Percentiles rank a stretch among this genome's conserved stretches.
These are phyloP conservation scores for Dendroctonus ponderosae DNA, from an alignment of 1,140 invertebrate species.

Conservation along the genomic window DNA sequence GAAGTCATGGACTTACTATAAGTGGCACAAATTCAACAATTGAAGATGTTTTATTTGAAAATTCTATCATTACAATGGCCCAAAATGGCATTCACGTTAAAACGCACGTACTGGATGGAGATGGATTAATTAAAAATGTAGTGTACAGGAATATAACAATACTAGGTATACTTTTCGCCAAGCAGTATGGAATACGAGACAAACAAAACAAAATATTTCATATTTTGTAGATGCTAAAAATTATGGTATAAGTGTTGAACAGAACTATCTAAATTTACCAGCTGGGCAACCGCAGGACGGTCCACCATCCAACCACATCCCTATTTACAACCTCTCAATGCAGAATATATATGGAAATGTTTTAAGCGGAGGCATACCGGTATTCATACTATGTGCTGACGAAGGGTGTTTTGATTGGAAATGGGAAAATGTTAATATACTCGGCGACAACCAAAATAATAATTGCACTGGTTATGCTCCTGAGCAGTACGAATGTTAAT, in stretches of 20 bases:
- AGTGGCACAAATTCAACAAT: constrained; percentile 1
- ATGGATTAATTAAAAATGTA: constrained; percentile 23
- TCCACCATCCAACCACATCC: constrained; percentile 8
- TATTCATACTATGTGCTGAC: constrained; percentile 19
- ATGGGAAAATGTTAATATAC: constrained; percentile 6
- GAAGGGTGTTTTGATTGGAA: constrained; percentile 20
- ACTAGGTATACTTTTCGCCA: constrained; percentile 3
- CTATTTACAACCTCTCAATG: constrained; percentile 12
- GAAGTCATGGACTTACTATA: constrained; percentile 18
- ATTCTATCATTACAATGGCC: constrained; percentile 16
- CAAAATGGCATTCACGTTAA: constrained; percentile 29
- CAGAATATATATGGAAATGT: constrained; percentile 18
- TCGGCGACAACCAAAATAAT: background rate
- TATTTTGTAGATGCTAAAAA: constrained; percentile 3
- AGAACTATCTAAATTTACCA: constrained; percentile 14
- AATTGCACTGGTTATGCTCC: constrained; percentile 14
- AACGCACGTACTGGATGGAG: constrained; percentile 3
- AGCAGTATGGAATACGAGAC: too few relatives aligned
- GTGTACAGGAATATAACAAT: constrained; percentile 27
- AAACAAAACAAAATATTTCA: background rate
- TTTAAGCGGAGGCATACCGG: constrained; percentile 2
- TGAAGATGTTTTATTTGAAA: constrained; percentile 8
- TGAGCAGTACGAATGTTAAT: constrained; percentile 1
- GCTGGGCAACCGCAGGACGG: background rate
- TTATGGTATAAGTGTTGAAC: constrained; percentile 16